Evolutionary conservation across 2,797 vertebrate species (phyloP).

Genomic region (Orestias chungarensis): DNA sequence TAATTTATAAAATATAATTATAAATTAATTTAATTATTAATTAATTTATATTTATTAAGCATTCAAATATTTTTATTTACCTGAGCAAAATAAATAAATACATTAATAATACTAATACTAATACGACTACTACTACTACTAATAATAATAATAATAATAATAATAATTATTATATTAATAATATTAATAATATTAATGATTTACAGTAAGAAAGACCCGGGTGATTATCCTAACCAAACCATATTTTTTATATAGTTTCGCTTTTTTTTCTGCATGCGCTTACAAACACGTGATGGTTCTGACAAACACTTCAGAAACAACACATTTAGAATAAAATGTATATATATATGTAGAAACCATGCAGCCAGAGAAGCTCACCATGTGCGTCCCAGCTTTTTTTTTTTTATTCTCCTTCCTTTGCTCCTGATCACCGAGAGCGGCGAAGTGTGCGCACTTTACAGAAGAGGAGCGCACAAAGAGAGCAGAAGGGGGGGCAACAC

Average conservation of each 20-base stretch:
- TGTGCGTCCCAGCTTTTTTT: conserved; percentile 69
- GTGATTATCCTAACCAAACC: background rate
- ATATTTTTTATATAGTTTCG: too few species aligned
- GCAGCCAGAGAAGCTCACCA: conserved; percentile 70
- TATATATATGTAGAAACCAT: too few species aligned
- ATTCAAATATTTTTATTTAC: background rate
- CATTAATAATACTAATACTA: too few species aligned
- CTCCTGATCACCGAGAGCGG: conserved; percentile 59
- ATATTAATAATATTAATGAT: background rate
- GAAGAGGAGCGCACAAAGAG: conserved; percentile 22
- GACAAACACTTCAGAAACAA: background rate
- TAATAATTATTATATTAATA: too few species aligned
- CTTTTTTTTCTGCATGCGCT: too few species aligned
- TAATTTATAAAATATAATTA: too few species aligned
- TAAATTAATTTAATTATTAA: too few species aligned
- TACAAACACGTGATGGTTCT: too few species aligned
- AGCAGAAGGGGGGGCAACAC: conserved; percentile 29
- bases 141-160: background rate
- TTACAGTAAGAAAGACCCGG: too few species aligned
- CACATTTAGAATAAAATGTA: background rate
- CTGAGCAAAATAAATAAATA: too few species aligned
- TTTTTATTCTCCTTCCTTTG: conserved; percentile 27
- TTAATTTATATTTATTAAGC: too few species aligned
- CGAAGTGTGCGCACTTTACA: conserved; percentile 66
- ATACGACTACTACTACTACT: too few species aligned